Percentiles rank a stretch among this genome's conserved stretches.
phyloP scores from a whole-genome alignment of 2,113 vertebrate species.

The Thunnus maccoyii region DNA sequence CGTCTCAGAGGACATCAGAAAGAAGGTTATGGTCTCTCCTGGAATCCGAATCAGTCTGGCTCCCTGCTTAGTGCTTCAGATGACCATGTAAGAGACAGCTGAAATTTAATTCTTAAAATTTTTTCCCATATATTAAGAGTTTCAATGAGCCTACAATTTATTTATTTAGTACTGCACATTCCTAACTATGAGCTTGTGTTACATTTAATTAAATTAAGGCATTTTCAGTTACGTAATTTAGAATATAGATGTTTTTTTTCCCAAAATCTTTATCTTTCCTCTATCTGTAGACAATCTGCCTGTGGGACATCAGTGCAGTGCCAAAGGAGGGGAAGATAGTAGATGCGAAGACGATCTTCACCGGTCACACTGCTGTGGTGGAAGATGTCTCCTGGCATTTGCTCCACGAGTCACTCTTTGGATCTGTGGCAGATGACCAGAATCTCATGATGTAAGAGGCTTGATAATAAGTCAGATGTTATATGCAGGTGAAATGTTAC shows the following conservation, averaged over 20 bases:
- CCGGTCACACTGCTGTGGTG: constrained; percentile 96
- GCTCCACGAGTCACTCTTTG: constrained; percentile 96
- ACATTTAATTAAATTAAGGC: not conserved
- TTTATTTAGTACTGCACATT: not conserved
- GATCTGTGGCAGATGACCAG: constrained; percentile 97
- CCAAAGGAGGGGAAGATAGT: constrained; percentile 95
- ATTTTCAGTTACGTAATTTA: no score
- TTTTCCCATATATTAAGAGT: not conserved
- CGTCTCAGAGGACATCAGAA: constrained; percentile 95
- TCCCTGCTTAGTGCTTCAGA: constrained; percentile 94
- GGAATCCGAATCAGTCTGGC: constrained; percentile 95
- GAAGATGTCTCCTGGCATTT: constrained; percentile 98
- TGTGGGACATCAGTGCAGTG: constrained; percentile 95
- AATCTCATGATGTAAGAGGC: constrained; percentile 96
- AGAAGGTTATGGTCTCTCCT: constrained; percentile 94
- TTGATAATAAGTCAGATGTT: not conserved
- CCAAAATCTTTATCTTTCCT: constrained; percentile 3
- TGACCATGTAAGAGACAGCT: constrained; percentile 88
- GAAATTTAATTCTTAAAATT: not conserved
- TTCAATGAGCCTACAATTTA: not conserved
- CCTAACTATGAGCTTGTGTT: not conserved
- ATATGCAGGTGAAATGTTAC: not conserved
- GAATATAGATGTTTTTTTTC: not conserved
- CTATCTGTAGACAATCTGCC: constrained; percentile 90
- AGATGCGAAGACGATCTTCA: constrained; percentile 99